Evolutionary conservation across 2,888 invertebrate species (phyloP).

Genomic region (Caenorhabditis angaria): DNA sequence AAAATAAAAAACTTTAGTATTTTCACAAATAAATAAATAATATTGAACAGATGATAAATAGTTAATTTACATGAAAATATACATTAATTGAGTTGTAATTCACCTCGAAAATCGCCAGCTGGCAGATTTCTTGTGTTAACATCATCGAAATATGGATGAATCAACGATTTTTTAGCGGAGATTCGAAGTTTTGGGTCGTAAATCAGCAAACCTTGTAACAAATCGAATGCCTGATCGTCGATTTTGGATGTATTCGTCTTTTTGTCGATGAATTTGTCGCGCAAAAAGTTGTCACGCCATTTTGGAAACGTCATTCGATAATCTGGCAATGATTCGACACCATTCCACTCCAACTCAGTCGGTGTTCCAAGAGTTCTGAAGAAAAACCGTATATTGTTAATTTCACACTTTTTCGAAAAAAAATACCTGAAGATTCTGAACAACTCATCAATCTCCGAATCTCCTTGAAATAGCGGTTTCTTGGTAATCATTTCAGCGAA

Average conservation of each 20-base stretch:
- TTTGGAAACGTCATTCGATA: conserved; percentile 89
- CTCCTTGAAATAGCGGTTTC: conserved; percentile 89
- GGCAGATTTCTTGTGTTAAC: conserved; percentile 58
- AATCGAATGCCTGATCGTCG: conserved; percentile 78
- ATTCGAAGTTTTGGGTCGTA: conserved; percentile 90
- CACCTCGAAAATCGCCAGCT: conserved; percentile 64
- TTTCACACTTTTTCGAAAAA: not conserved
- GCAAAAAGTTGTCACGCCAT: conserved; percentile 84
- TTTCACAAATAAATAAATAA: no score
- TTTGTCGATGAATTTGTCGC: conserved; percentile 32
- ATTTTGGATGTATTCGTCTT: conserved; percentile 72
- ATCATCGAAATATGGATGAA: conserved; percentile 87
- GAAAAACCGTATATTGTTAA: not conserved
- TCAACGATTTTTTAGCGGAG: conserved; percentile 83
- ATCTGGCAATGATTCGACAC: conserved; percentile 85
- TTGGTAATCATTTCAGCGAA: conserved; percentile 88
- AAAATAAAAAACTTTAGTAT: no score
- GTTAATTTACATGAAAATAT: no score
- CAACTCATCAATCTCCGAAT: conserved; percentile 97
- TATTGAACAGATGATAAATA: no score
- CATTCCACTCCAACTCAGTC: conserved; percentile 85
- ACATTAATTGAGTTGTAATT: conserved; percentile 34
- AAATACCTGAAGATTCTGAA: conserved; percentile 87
- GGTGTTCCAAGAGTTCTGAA: conserved; percentile 87
- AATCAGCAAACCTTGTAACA: conserved; percentile 80